Percentiles rank a stretch among this genome's conserved stretches.
Evolutionary conservation across 2,113 vertebrate species (phyloP).

Genomic region (Podilymbus podiceps): DNA sequence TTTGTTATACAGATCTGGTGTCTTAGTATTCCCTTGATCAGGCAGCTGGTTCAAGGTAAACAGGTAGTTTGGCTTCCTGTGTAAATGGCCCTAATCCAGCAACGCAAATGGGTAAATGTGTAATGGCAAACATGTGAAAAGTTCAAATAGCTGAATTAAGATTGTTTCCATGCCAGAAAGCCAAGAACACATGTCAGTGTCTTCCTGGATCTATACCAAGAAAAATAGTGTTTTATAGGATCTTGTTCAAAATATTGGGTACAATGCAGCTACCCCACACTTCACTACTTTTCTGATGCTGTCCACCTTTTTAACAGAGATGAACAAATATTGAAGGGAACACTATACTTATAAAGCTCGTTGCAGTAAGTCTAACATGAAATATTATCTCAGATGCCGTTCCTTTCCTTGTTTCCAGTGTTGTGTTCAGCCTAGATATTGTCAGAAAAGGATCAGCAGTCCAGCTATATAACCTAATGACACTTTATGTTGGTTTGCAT

Average conservation of each 20-base stretch:
- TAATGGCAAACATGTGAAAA: neutral
- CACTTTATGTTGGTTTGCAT: neutral
- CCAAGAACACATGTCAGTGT: neutral
- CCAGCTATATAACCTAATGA: neutral
- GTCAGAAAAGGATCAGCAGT: neutral
- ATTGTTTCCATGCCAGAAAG: neutral
- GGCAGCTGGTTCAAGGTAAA: neutral
- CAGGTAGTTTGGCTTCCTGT: neutral
- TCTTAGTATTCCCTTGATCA: neutral
- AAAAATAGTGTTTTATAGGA: neutral
- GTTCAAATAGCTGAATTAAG: neutral
- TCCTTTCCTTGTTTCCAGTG: neutral
- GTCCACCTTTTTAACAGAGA: neutral
- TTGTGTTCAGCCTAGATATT: neutral
- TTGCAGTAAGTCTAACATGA: neutral
- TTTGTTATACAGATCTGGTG: neutral
- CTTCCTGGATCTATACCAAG: neutral
- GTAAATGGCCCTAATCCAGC: neutral
- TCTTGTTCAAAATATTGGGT: neutral
- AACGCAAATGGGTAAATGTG: accelerated
- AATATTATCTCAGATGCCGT: neutral
- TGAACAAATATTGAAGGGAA: neutral
- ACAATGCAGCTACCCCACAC: neutral
- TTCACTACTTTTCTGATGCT: neutral
- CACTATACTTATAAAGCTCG: neutral